Evolutionary conservation across 1,140 invertebrate species (phyloP), one percentile per base, ranked within the genome.

Genomic region (Drosophila nasuta): DNA sequence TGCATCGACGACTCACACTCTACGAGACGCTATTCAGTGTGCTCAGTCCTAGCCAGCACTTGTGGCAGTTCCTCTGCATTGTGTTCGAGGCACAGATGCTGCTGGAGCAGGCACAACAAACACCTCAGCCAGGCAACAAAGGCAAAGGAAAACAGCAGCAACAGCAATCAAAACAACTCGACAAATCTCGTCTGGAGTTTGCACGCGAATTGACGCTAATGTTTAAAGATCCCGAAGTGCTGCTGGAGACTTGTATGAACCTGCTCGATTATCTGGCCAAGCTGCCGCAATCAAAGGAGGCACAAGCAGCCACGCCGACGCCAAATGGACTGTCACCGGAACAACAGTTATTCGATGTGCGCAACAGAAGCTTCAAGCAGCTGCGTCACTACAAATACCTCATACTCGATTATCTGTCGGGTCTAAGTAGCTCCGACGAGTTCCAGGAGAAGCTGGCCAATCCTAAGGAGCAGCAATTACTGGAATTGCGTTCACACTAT

Each of bases 361-460:
- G 93, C 6, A 93, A 93, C 1, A 95, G 95, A 77, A 94, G 94
- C 2, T 93, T 95, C 1, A 96, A 97, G 88, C 96, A 97, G 69
- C 92, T 97, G 69, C 93, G 96, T 10, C 96, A 97, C 86, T 98
- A 96, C 81, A 97, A 96, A 93, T 97, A 97, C 80, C 94, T 95
- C 1, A 93, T 96, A 13, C 92, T 97, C 1, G 95, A 95, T 30
- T 96, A 96, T 77, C 93, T 97, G 3, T 94, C 95, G 4, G 93
- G 93, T 17, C 92, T 97, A 1, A 93, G 97, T 13, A 95, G 95
- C 5, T 95, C 94, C 2, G 83, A 94, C 1, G 93, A 95, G 41
- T 96, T 88, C 94, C 97, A n/a, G 94, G 94, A 49, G 94, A 95
- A 93, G 93, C 94, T 43, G 94, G 56, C 15, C 7, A 85, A 92